These are phyloP conservation scores for Melanogrammus aeglefinus DNA, from an alignment of 2,797 vertebrate species.

Conservation along the genomic window DNA sequence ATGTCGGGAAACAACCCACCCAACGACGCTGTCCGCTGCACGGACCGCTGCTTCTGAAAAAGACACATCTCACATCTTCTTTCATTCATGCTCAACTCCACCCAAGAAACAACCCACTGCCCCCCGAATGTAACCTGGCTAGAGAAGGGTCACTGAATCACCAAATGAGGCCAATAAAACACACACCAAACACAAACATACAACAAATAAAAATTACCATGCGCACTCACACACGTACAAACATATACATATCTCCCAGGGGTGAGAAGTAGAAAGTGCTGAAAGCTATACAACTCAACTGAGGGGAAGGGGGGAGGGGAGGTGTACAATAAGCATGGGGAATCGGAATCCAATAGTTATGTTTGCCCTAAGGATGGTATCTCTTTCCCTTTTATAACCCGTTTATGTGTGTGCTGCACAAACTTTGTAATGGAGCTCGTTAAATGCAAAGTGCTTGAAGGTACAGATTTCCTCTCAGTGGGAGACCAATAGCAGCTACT, in stretches of 20 bases:
- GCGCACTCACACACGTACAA: not conserved
- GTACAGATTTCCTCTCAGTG: constrained; percentile 56
- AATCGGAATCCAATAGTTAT: constrained; percentile 56
- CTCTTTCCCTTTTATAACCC: constrained; percentile 60
- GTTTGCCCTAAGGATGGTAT: constrained; percentile 63
- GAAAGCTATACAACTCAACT: constrained; percentile 36
- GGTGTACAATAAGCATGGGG: constrained; percentile 59
- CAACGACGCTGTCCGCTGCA: constrained; percentile 39
- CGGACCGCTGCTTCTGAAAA: constrained; percentile 44
- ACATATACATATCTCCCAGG: constrained; percentile 22
- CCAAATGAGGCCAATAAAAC: constrained; percentile 41
- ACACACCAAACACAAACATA: not conserved
- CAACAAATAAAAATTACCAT: not conserved
- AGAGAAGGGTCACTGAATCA: constrained; percentile 38
- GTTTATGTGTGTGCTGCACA: constrained; percentile 68
- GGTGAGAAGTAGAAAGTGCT: constrained; percentile 26
- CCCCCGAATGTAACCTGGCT: constrained; percentile 40
- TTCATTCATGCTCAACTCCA: constrained; percentile 40
- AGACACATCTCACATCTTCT: constrained; percentile 56
- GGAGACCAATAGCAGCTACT: constrained; percentile 32
- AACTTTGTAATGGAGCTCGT: constrained; percentile 72
- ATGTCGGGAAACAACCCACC: constrained; percentile 39
- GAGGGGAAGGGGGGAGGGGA: constrained; percentile 3
- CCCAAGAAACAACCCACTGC: constrained; percentile 24
- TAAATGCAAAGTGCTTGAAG: constrained; percentile 64